Conservation (phyloP, 2,888 invertebrate genomes). For the Andrena marginata region DNA sequence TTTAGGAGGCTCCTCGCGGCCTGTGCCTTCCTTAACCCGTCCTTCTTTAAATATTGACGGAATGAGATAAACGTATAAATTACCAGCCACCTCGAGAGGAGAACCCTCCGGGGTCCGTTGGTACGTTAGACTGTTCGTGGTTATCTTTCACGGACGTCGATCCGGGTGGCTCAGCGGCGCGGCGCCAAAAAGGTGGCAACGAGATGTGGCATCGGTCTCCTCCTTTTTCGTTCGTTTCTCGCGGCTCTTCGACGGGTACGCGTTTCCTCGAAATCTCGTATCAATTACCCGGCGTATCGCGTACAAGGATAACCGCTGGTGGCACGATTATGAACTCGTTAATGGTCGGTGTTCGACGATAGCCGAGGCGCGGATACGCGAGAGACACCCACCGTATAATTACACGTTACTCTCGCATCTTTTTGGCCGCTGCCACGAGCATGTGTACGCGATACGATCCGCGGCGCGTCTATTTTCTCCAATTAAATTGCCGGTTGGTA, state of each 20-base stretch:
- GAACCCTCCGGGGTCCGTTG: conserved; percentile 66
- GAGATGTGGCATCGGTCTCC: conserved; percentile 15
- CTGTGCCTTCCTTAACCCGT: conserved; percentile 25
- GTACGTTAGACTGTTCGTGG: conserved; percentile 54
- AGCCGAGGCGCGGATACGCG: conserved; percentile 43
- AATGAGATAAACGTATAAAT: conserved; percentile 80
- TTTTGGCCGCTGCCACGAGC: conserved; percentile 12
- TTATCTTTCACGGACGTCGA: conserved; percentile 71
- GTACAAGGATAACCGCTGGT: conserved; percentile 52
- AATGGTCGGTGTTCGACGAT: conserved; percentile 64
- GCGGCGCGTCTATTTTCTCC: conserved; percentile 41
- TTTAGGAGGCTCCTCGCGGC: background rate
- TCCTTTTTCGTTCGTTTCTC: conserved; percentile 27
- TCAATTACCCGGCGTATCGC: conserved; percentile 64
- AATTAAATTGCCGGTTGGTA: conserved; percentile 45
- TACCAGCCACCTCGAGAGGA: conserved; percentile 71
- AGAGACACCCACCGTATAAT: conserved; percentile 63
- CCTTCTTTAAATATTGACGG: conserved; percentile 77
- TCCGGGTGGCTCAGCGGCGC: conserved; percentile 57
- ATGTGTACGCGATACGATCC: conserved; percentile 39
- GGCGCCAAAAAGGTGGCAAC: conserved; percentile 63
- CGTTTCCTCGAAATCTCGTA: conserved; percentile 70
- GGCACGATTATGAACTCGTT: conserved; percentile 70
- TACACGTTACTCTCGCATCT: conserved; percentile 54
- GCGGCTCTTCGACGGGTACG: conserved; percentile 30